Evolutionary conservation across 1,140 invertebrate genomes (phyloP).

Genomic region (Xylocopa sonorina): DNA sequence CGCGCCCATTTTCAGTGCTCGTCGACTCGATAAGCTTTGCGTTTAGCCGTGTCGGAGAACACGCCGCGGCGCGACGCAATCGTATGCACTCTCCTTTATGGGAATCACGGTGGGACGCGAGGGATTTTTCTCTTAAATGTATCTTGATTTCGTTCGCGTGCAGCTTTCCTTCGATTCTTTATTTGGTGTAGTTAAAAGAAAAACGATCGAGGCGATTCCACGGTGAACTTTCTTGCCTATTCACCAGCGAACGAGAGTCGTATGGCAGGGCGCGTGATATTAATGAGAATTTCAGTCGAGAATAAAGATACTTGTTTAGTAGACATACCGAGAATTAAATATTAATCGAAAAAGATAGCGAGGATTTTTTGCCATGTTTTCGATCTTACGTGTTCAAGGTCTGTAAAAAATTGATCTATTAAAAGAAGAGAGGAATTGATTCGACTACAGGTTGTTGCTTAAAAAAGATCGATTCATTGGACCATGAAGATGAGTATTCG

Average conservation of each 20-base stretch:
- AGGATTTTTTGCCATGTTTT: no score
- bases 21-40: slow-evolving; percentile 74
- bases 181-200: slow-evolving; percentile 20
- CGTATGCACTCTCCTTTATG: slow-evolving; percentile 47
- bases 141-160: slow-evolving; percentile 23
- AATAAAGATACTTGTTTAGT: no score
- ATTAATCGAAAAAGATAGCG: no score
- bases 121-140: slow-evolving; percentile 38
- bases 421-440: background rate
- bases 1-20: slow-evolving; percentile 77
- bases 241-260: background rate
- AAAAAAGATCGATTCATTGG: background rate
- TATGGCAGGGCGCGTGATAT: background rate
- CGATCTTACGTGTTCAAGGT: background rate
- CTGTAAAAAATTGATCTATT: background rate
- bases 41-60: slow-evolving; percentile 60
- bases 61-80: slow-evolving; percentile 21
- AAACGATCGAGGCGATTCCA: background rate
- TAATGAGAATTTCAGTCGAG: background rate
- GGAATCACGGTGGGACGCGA: background rate
- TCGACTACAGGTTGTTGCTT: background rate
- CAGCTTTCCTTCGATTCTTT: slow-evolving; percentile 43
- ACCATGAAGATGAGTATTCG: background rate
- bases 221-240: slow-evolving; percentile 25
- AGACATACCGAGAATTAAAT: no score